Conservation (phyloP, 2,113 vertebrate genomes). For the Verasper variegatus region DNA sequence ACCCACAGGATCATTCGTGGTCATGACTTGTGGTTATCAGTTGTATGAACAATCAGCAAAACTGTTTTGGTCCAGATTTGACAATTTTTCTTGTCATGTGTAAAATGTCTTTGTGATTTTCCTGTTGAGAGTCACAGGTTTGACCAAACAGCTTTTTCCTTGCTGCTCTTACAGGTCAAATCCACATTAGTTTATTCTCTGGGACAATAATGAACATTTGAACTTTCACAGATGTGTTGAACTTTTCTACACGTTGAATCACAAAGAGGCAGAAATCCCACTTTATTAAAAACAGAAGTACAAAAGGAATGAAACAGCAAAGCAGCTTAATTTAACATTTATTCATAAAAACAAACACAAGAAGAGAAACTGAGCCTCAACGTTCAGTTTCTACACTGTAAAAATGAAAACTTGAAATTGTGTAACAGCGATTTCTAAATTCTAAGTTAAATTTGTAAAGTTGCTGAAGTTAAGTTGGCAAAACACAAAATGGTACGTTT, state of each 20-base stretch:
- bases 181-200: too few relatives aligned
- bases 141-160: not conserved
- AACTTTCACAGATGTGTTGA: not conserved
- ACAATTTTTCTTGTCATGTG: not conserved
- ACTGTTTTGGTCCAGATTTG: too few relatives aligned
- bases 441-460: too few relatives aligned
- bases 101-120: not conserved
- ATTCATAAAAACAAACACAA: not conserved
- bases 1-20: too few relatives aligned
- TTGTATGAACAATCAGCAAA: too few relatives aligned
- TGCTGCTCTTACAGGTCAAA: too few relatives aligned
- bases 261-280: not conserved
- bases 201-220: too few relatives aligned
- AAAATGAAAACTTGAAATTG: too few relatives aligned
- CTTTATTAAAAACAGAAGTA: conserved; percentile 36
- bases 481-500: too few relatives aligned
- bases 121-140: not conserved
- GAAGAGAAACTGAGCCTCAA: accelerated
- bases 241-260: not conserved
- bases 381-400: not conserved
- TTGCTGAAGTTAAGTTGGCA: too few relatives aligned
- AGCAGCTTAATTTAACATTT: not conserved
- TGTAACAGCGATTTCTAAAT: too few relatives aligned
- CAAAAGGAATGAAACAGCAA: not conserved
- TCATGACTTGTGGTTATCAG: too few relatives aligned